Conservation (phyloP, 2,797 vertebrate genomes). For the Antrozous pallidus region DNA sequence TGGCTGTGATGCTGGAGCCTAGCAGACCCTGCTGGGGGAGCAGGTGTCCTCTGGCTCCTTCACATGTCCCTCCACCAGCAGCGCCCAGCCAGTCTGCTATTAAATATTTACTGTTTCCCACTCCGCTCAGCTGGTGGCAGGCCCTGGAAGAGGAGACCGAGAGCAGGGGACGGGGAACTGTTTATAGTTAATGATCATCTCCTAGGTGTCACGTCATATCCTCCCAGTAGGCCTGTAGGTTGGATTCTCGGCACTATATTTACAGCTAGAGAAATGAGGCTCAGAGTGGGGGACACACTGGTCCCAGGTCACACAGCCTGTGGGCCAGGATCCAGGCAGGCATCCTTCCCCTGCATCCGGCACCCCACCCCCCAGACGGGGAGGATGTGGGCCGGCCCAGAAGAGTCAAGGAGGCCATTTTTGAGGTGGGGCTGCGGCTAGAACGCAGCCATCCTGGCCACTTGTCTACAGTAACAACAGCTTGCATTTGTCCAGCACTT, state of each 20-base stretch:
- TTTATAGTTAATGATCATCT: background rate
- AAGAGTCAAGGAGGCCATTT: conserved; percentile 49
- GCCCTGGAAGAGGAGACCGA: background rate
- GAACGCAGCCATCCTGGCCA: conserved; percentile 19
- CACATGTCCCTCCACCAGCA: background rate
- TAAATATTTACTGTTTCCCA: conserved; percentile 60
- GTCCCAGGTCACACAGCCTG: background rate
- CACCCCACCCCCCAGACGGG: background rate
- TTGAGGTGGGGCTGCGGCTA: conserved; percentile 51
- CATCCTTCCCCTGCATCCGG: background rate
- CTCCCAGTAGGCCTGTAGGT: background rate
- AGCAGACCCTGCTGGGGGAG: background rate
- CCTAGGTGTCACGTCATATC: background rate
- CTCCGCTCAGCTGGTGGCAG: conserved; percentile 22
- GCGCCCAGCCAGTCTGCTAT: conserved; percentile 12
- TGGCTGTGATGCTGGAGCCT: background rate
- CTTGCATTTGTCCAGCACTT: conserved; percentile 49
- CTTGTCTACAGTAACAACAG: conserved; percentile 46
- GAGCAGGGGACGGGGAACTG: background rate
- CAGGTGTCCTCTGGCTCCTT: background rate
- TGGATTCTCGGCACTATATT: background rate
- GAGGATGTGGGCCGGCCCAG: conserved; percentile 5
- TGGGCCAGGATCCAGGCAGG: background rate
- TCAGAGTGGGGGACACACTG: background rate
- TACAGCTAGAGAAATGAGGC: background rate